Evolutionary conservation across 2,888 invertebrate genomes (phyloP), one percentile per base, ranked within the genome.

Genomic region (Melanophora roralis): DNA sequence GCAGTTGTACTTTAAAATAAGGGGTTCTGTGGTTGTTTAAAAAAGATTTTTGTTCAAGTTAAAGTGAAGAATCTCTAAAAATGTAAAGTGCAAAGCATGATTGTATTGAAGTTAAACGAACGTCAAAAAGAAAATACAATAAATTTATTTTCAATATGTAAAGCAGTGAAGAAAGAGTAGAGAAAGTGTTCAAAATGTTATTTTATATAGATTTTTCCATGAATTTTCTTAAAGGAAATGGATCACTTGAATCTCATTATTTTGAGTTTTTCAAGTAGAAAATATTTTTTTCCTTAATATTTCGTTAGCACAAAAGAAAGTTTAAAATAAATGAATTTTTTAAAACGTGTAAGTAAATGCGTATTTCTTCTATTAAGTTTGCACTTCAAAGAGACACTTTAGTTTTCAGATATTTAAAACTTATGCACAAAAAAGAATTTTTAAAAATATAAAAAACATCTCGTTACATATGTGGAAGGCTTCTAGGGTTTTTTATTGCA

Each of bases 211-310:
- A 16, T 32, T 53, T 16, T 53, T 16, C 8, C 32, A 14, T 34
- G 11, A 16, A 32, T 34, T 53, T 32, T 4, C 45, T 45, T 45
- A 12, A 11, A 60, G 32, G 45, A 84, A 82, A 83, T 84, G 85
- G 82, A 83, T 83, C 82, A 83, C 83, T 82, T 75, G 72, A 62
- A 60, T 72, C 67, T 82, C 82, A 81, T 82, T 78, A 65, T 79
- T 72, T 64, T 72, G 72, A 72, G 36, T 45, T 72, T 72, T 64
- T 72, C 72, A 72, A 72, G 72, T 62, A 55, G 62, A 64, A 72
- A 64, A 55, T 55, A n/a, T 45, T 60, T 14, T 43, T 59, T 38
- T 32, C 32, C 45, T 60, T 16, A 11, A 7, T 34, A 16, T 32
- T 53, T 11, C 34, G 5, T 53, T 11, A 14, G 9, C n/a, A 51